phyloP scores from a whole-genome alignment of 1,140 invertebrate species.

The Tribolium castaneum region DNA sequence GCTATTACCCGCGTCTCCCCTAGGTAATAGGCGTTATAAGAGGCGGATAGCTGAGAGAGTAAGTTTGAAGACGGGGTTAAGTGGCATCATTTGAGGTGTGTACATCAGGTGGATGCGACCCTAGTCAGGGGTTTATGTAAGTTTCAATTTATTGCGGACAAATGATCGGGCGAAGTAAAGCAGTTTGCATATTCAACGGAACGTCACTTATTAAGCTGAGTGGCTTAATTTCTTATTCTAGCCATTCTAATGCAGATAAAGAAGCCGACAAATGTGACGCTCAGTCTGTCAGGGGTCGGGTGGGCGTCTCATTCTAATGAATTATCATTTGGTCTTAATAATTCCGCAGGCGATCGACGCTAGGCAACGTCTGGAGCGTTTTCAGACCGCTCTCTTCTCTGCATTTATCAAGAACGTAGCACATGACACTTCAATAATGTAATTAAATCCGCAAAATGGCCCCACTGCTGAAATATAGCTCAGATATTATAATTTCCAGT shows the following conservation, averaged over 20 bases:
- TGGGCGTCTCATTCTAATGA: conserved; percentile 50
- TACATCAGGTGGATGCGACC: conserved; percentile 23
- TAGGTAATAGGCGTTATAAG: conserved; percentile 55
- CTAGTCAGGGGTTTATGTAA: conserved; percentile 18
- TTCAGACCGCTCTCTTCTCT: conserved; percentile 53
- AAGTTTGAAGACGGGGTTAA: conserved; percentile 27
- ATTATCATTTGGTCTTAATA: conserved; percentile 59
- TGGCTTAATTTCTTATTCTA: conserved; percentile 47
- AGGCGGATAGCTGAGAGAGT: conserved; percentile 33
- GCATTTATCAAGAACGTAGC: conserved; percentile 63
- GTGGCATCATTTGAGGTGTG: conserved; percentile 17
- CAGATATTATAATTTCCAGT: conserved; percentile 62
- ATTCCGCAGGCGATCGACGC: conserved; percentile 49
- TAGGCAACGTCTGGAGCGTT: conserved; percentile 50
- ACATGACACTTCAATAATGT: conserved; percentile 65
- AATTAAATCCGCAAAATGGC: conserved; percentile 64
- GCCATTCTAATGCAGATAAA: conserved; percentile 39
- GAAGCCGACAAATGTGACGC: conserved; percentile 50
- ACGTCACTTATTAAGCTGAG: conserved; percentile 47
- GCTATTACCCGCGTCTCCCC: conserved; percentile 10
- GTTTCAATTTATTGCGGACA: conserved; percentile 33
- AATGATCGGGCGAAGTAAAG: conserved; percentile 21
- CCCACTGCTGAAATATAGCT: conserved; percentile 61
- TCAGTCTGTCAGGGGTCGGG: conserved; percentile 34
- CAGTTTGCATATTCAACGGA: conserved; percentile 47